Evolutionary conservation across 2,888 invertebrate genomes (phyloP).

Genomic region (Crioceris asparagi): DNA sequence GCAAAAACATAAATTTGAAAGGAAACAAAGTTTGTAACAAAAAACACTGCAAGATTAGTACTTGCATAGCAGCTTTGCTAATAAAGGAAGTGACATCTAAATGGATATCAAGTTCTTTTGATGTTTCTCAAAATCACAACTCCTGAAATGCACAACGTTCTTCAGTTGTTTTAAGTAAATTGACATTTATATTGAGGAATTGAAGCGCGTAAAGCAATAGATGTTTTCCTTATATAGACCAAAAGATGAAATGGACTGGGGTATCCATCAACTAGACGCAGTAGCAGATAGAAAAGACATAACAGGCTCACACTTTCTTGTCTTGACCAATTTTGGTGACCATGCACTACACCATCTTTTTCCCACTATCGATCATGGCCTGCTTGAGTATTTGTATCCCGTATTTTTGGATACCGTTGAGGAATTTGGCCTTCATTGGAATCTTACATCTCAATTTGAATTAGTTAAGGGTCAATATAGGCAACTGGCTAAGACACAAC

Average conservation of each 20-base stretch:
- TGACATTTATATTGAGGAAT: too few species aligned
- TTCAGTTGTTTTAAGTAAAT: too few species aligned
- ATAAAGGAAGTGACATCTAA: too few species aligned
- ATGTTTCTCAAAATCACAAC: too few species aligned
- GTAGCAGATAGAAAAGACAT: slow-evolving; percentile 60
- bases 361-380: slow-evolving; percentile 68
- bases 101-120: too few species aligned
- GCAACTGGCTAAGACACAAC: slow-evolving; percentile 43
- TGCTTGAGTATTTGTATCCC: slow-evolving; percentile 54
- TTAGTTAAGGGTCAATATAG: slow-evolving; percentile 56
- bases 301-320: slow-evolving; percentile 53
- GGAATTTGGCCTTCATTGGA: slow-evolving; percentile 48
- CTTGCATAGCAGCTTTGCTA: too few species aligned
- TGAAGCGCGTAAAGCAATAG: too few species aligned
- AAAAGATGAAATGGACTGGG: slow-evolving; percentile 52
- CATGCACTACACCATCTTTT: slow-evolving; percentile 73
- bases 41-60: too few species aligned
- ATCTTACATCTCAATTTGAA: slow-evolving; percentile 44
- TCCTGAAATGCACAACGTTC: too few species aligned
- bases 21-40: too few species aligned
- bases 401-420: slow-evolving; percentile 51
- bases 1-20: too few species aligned
- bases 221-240: too few species aligned
- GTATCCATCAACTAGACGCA: slow-evolving; percentile 63
- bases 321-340: slow-evolving; percentile 64